These are phyloP conservation scores for Lerema accius DNA, from an alignment of 1,140 invertebrate genomes.

Conservation along the genomic window DNA sequence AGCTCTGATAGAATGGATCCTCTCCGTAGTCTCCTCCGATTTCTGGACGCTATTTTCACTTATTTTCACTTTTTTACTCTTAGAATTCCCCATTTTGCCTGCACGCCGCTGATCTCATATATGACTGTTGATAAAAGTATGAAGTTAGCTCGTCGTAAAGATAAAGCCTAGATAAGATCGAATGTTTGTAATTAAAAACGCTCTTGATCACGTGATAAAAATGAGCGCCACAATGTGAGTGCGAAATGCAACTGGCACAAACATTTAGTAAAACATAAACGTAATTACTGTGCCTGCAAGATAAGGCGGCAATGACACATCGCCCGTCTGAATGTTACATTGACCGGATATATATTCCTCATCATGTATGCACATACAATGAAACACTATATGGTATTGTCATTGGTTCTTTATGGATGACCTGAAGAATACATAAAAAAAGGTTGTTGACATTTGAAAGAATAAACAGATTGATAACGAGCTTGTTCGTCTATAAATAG, in stretches of 20 bases:
- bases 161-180: constrained; percentile 54
- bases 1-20: constrained; percentile 65
- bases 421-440: constrained; percentile 13
- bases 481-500: too few relatives aligned
- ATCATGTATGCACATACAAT: constrained; percentile 22
- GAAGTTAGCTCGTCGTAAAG: constrained; percentile 33
- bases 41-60: constrained; percentile 48
- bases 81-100: constrained; percentile 69
- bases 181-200: constrained; percentile 54
- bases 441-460: background rate
- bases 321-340: constrained; percentile 50
- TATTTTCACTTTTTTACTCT: constrained; percentile 73
- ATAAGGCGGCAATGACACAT: constrained; percentile 75
- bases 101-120: constrained; percentile 42
- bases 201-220: constrained; percentile 57
- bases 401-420: constrained; percentile 7
- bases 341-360: constrained; percentile 48
- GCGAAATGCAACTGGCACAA: constrained; percentile 63
- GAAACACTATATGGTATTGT: constrained; percentile 17
- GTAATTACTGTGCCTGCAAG: constrained; percentile 49
- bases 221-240: constrained; percentile 53
- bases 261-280: constrained; percentile 60
- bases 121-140: constrained; percentile 41
- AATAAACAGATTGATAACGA: background rate
- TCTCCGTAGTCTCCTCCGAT: constrained; percentile 47